Evolutionary conservation across 2,888 invertebrate genomes (phyloP), one percentile per base, ranked within the genome.

Genomic region (Polydrusus tereticollis): DNA sequence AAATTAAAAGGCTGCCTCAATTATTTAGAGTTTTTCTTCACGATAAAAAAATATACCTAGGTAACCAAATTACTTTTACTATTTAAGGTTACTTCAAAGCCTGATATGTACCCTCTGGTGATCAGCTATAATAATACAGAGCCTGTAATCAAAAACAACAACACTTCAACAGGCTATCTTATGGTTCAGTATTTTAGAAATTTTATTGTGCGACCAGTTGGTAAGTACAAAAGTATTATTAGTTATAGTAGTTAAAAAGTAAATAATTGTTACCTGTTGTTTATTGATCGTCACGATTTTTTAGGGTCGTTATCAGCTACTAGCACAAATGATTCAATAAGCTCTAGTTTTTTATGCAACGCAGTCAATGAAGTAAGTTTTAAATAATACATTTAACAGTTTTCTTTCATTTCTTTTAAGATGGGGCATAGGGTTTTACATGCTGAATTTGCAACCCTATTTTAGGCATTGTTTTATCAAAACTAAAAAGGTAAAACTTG

Each of bases 151-250:
- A 87, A 87, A 80, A 92, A 90, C 73, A 92, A 91, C 82, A 86
- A 88, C 36, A 88, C 87, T 67, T 90, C 92, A 74, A 91, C 93
- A 47, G 93, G 93, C 80, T 94, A 92, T 82, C 87, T 94, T 60
- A 94, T 95, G 90, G 94, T 94, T 78, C 94, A 94, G 81, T 95
- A 93, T 86, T 93, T 93, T 86, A 89, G 93, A 77, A 93, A 93
- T 85, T 93, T 92, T 82, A 92, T 93, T 77, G 91, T 92, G 75
- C 88, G 92, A 62, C 92, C 92, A 52, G 90, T 91, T 81, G 90
- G 91, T 90, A 80, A 83, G 84, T 80, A 33, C 18, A 21, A 21
- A 21, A 16, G 20, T 43, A 18, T 43, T 20, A 1, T 45, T 45
- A 45, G n/a, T n/a, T n/a, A n/a, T n/a, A n/a, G n/a, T n/a, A n/a